Evolutionary conservation across 2,888 invertebrate genomes (phyloP).

Genomic region (Pecten maximus): DNA sequence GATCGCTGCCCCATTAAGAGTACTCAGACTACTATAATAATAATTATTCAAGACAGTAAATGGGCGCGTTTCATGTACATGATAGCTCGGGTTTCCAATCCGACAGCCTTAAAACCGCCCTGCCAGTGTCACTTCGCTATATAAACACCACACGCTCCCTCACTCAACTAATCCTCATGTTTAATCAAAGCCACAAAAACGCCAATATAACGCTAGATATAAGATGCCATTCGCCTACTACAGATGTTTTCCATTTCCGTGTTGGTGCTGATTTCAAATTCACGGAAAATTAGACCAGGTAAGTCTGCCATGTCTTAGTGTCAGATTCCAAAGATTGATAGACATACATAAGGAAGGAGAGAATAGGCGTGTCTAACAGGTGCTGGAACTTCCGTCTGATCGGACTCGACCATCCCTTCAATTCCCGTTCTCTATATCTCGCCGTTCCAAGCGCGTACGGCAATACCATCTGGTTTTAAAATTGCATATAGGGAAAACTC

Average conservation of each 20-base stretch:
- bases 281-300: background rate
- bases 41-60: conserved; percentile 8
- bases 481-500: background rate
- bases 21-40: background rate
- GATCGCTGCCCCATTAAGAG: background rate
- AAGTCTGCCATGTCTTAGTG: background rate
- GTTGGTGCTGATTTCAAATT: background rate
- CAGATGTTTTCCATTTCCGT: conserved; percentile 27
- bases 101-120: background rate
- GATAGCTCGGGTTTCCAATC: background rate
- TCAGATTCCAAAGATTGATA: background rate
- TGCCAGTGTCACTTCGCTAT: background rate
- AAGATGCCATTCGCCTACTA: background rate
- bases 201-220: background rate
- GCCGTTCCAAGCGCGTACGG: background rate
- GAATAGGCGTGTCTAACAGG: background rate
- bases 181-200: conserved; percentile 29
- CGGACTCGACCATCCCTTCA: background rate
- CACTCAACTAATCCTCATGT: conserved; percentile 5
- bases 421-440: background rate
- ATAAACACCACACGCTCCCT: conserved; percentile 9
- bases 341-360: background rate
- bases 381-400: background rate
- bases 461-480: background rate
- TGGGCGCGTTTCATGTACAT: background rate